Percentiles rank a stretch among this genome's conserved stretches.
Evolutionary conservation across 2,888 invertebrate species (phyloP).

Genomic region (Oxystoma pomonae): DNA sequence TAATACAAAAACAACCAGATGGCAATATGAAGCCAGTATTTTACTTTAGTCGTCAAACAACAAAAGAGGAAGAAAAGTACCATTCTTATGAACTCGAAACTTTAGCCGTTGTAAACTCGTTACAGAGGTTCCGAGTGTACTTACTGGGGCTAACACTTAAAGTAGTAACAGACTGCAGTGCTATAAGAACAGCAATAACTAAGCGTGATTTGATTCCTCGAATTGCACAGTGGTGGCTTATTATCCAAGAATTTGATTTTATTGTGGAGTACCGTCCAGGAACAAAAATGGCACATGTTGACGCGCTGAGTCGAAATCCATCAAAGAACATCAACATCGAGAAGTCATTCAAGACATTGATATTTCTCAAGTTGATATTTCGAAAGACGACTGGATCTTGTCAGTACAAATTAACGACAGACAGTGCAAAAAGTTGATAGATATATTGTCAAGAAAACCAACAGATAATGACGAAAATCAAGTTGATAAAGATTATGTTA

Average conservation of each 20-base stretch:
- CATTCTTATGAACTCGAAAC: too few species aligned
- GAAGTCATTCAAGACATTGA: not conserved
- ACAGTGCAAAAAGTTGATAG: not conserved
- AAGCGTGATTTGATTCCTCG: slow-evolving; percentile 35
- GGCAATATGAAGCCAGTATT: slow-evolving; percentile 11
- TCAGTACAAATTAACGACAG: slow-evolving; percentile 3
- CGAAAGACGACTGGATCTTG: slow-evolving; percentile 7
- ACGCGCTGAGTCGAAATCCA: slow-evolving; percentile 4
- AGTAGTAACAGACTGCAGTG: slow-evolving; percentile 37
- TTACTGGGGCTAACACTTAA: slow-evolving; percentile 33
- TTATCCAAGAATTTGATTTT: not conserved
- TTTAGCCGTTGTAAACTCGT: slow-evolving; percentile 35
- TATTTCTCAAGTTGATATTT: slow-evolving; percentile 3
- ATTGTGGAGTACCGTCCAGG: too few species aligned
- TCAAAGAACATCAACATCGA: not conserved
- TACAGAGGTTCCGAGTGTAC: slow-evolving; percentile 38
- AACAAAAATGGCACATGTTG: too few species aligned
- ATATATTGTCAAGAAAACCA: slow-evolving; percentile 6
- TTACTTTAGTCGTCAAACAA: slow-evolving; percentile 19
- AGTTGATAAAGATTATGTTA: slow-evolving; percentile 11
- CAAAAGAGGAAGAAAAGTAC: slow-evolving; percentile 13
- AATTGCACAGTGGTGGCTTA: slow-evolving; percentile 29
- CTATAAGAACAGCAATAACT: slow-evolving; percentile 30
- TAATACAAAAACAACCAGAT: slow-evolving; percentile 18
- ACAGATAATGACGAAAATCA: slow-evolving; percentile 7